Conservation (phyloP, 2,888 invertebrate species). For the Sinodicranocentrus sp. region DNA sequence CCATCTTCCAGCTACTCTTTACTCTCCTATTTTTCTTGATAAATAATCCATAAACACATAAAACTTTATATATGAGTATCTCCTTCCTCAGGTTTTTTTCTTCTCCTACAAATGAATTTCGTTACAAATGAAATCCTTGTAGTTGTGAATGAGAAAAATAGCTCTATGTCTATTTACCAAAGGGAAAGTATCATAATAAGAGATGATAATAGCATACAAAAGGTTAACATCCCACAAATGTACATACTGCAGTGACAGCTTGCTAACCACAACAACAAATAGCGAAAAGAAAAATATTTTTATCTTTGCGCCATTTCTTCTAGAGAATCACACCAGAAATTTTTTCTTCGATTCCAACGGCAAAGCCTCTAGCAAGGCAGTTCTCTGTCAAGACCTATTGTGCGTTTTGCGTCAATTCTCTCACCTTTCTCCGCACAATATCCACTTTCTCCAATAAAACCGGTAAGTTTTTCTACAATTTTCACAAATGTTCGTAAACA, state of each 20-base stretch:
- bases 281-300: neutral
- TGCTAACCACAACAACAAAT: neutral
- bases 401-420: too few species aligned
- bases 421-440: too few species aligned
- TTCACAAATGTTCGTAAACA: neutral
- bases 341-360: neutral
- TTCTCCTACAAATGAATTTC: slow-evolving; percentile 40
- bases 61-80: slow-evolving; percentile 16
- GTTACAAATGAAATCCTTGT: slow-evolving; percentile 33
- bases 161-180: neutral
- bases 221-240: too few species aligned
- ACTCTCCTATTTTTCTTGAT: slow-evolving; percentile 41
- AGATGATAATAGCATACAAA: too few species aligned
- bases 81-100: too few species aligned
- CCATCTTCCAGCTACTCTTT: neutral
- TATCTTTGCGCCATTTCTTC: neutral
- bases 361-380: neutral
- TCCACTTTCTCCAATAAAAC: neutral
- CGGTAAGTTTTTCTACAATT: neutral
- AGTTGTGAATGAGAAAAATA: slow-evolving; percentile 5
- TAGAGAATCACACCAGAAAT: neutral
- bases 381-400: too few species aligned
- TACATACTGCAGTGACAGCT: neutral
- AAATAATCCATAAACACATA: slow-evolving; percentile 58
- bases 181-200: neutral